These are phyloP conservation scores for Homarus americanus DNA, from an alignment of 1,140 invertebrate genomes.

Conservation along the genomic window DNA sequence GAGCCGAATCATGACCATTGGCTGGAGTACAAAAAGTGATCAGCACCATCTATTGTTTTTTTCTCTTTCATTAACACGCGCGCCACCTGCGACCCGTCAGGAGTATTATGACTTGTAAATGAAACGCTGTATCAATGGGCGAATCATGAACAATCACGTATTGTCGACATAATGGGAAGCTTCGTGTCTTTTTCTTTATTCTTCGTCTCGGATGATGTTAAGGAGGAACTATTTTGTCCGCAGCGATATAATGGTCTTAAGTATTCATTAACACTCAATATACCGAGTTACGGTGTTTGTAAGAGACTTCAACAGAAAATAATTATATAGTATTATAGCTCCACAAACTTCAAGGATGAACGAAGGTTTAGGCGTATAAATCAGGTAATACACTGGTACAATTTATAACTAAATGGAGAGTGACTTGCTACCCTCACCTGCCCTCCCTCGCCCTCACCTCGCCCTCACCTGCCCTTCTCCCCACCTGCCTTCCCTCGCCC, in stretches of 20 bases:
- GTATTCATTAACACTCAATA: too few relatives aligned
- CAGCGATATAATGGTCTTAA: too few relatives aligned
- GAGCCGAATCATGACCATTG: slow-evolving; percentile 33
- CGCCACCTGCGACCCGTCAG: slow-evolving; percentile 61
- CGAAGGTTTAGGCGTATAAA: neutral
- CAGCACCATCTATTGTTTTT: slow-evolving; percentile 58
- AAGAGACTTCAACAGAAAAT: too few relatives aligned
- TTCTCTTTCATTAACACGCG: slow-evolving; percentile 64
- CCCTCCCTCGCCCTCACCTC: neutral
- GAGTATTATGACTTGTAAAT: slow-evolving; percentile 60
- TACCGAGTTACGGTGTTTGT: too few relatives aligned
- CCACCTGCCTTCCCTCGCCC: neutral
- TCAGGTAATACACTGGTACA: slow-evolving; percentile 6
- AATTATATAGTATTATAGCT: too few relatives aligned
- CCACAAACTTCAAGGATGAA: too few relatives aligned
- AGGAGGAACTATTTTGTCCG: too few relatives aligned
- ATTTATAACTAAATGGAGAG: slow-evolving; percentile 31
- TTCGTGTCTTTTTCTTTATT: neutral
- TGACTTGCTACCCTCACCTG: neutral
- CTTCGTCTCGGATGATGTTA: neutral
- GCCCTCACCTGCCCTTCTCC: neutral
- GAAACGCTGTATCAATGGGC: slow-evolving; percentile 62
- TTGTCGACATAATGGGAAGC: slow-evolving; percentile 37
- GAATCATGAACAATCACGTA: slow-evolving; percentile 16
- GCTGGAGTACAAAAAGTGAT: slow-evolving; percentile 36